A percentile compares a stretch with the other conserved stretches of the same genome.
These are phyloP conservation scores for Diloba caeruleocephala DNA, from an alignment of 2,888 invertebrate species.

Conservation along the genomic window DNA sequence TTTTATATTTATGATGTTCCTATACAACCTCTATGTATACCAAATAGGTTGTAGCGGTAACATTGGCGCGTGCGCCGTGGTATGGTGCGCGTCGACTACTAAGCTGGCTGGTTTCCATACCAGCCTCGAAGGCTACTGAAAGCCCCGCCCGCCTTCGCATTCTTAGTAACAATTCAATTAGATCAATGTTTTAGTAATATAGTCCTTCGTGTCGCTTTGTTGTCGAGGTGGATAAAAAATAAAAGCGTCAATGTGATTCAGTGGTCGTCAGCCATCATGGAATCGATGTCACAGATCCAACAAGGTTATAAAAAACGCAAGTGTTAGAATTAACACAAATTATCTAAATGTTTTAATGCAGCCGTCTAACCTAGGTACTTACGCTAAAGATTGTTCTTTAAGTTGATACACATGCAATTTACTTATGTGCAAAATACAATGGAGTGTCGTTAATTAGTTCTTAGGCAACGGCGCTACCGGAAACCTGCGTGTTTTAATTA, in stretches of 20 bases:
- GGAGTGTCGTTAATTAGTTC: conserved; percentile 1
- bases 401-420: conserved; percentile 6
- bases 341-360: no score
- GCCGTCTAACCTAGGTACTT: conserved; percentile 1
- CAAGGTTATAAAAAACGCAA: conserved; percentile 41
- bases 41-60: conserved; percentile 78
- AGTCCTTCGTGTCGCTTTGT: conserved; percentile 52
- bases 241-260: conserved; percentile 42
- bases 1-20: conserved; percentile 51
- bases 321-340: no score
- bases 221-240: conserved; percentile 31
- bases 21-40: conserved; percentile 79
- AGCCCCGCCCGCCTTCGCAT: conserved; percentile 74
- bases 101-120: conserved; percentile 59
- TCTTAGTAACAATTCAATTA: conserved; percentile 60
- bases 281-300: conserved; percentile 35
- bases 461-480: conserved; percentile 25
- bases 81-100: conserved; percentile 76
- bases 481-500: conserved; percentile 30
- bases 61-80: conserved; percentile 79
- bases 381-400: conserved; percentile 24
- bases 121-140: conserved; percentile 84
- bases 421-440: conserved; percentile 17
- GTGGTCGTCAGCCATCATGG: conserved; percentile 24
- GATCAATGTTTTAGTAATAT: conserved; percentile 54